Conservation (phyloP, 2,888 invertebrate species). For the Autographa pulchrina region DNA sequence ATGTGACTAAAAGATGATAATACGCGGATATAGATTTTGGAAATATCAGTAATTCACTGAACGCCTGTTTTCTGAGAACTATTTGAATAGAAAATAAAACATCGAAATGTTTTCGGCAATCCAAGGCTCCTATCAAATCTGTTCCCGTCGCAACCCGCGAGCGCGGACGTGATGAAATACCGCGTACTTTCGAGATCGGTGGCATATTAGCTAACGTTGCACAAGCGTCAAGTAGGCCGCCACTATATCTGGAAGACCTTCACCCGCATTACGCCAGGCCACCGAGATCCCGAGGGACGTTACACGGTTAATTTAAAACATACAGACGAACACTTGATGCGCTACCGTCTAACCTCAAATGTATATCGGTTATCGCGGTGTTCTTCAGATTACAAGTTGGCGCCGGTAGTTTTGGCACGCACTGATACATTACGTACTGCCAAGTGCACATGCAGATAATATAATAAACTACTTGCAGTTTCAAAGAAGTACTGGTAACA, state of each 20-base stretch:
- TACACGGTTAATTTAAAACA: slow-evolving; percentile 61
- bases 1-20: not conserved
- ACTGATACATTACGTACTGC: slow-evolving; percentile 49
- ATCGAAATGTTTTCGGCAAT: slow-evolving; percentile 28
- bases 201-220: slow-evolving; percentile 71
- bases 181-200: slow-evolving; percentile 65
- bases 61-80: slow-evolving; percentile 4
- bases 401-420: slow-evolving; percentile 58
- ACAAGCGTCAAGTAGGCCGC: slow-evolving; percentile 81
- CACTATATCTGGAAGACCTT: slow-evolving; percentile 87
- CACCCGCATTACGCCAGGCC: slow-evolving; percentile 79
- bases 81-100: slow-evolving; percentile 34
- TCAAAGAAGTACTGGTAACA: slow-evolving; percentile 22
- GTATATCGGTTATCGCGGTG: slow-evolving; percentile 51
- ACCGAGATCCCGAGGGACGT: slow-evolving; percentile 76
- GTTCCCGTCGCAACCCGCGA: slow-evolving; percentile 56
- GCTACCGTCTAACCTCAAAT: slow-evolving; percentile 44
- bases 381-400: slow-evolving; percentile 54
- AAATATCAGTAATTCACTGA: slow-evolving; percentile 11
- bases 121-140: slow-evolving; percentile 64
- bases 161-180: slow-evolving; percentile 71
- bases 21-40: not conserved
- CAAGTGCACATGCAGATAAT: slow-evolving; percentile 55
- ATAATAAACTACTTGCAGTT: slow-evolving; percentile 32
- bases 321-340: slow-evolving; percentile 42